Base-by-base conservation (phyloP, 2,888 invertebrate genomes). In the Napeogenes inachia region DNA sequence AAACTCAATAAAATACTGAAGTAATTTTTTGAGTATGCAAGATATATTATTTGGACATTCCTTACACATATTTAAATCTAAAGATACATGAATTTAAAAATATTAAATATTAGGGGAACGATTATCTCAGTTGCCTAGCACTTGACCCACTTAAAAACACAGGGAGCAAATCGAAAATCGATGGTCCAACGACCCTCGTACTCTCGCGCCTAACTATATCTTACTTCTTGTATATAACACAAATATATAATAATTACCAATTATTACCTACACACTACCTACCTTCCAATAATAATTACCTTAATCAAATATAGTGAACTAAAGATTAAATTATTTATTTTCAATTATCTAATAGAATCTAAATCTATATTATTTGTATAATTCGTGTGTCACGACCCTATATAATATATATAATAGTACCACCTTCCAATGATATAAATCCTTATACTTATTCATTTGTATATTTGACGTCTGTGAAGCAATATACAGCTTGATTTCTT, bases 101-200 rank as follows among this genome's bases (percentile, higher is more conserved):
- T 55, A 46, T 47, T n/a, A 47, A 13, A 47, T 47, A 59, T 64
- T 53, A 60, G 63, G 65, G 57, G 67, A 57, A 71, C 67, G 64
- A 70, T 78, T 78, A 79, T 80, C 78, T 76, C 70, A 66, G 72
- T 73, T 74, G 71, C 73, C 74, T 74, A 83, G 86, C 84, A 84
- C 89, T 89, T 89, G 89, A 89, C 89, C 89, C 79, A 89, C 74
- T 83, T 87, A 74, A 73, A 71, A 82, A 81, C 79, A 79, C 75
- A 74, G 81, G 78, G 82, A 80, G 82, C 77, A 89, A 89, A 89
- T 89, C 88, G 89, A 89, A 86, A 89, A 89, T 89, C 89, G 81
- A 89, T 88, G 79, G 81, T 87, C 72, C 79, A 78, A 79, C 79
- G 79, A 79, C 77, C 76, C 82, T 76, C 77, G 84, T 84, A 82